Evolutionary conservation across 2,888 invertebrate species (phyloP), one percentile per base, ranked within the genome.

Genomic region (Tryphoninae sp.): DNA sequence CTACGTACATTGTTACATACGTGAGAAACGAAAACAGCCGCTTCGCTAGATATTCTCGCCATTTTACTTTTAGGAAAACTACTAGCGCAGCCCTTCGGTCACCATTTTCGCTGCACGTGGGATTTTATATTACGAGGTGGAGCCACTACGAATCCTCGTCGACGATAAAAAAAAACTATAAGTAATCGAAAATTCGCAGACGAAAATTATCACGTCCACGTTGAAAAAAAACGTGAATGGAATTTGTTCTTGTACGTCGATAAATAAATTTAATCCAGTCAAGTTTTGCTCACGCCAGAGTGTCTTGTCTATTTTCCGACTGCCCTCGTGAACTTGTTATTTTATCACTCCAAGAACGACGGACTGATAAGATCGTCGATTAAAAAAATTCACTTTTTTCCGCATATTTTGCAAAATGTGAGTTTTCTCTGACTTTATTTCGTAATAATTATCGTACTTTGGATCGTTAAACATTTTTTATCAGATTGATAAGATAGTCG

Each of bases 1-100:
- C 33, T 33, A 42, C 13, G 9, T 2, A 45, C n/a, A 16, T 51
- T 62, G 69, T 45, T 45, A 55, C 19, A 42, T 62, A 49, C 40
- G 26, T 26, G 23, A 33, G 45, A 2, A 49, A 61, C 51, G 40
- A 16, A 62, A 79, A 71, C n/a, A 26, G 53, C 26, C 33, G 59
- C 13, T 58, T 42, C 19, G 33, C 19, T n/a, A 0, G 45, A 7
- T 55, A 72, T 67, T 49, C 76, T 62, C 67, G 13, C 77, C 77
- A 71, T 64, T 71, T 71, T 64, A 78, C n/a, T 61, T 49, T 72
- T 42, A 78, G 26, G 65, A 65, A 68, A 68, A 49, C 40, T 42
- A 74, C 61, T 42, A 42, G 23, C 73, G 55, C 61, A 53, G 42
- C 26, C 33, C 19, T 22, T 42, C 53, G n/a, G 51, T 49, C 53